These are phyloP conservation scores for Panthera uncia DNA, from an alignment of 2,113 vertebrate genomes.

Conservation along the genomic window DNA sequence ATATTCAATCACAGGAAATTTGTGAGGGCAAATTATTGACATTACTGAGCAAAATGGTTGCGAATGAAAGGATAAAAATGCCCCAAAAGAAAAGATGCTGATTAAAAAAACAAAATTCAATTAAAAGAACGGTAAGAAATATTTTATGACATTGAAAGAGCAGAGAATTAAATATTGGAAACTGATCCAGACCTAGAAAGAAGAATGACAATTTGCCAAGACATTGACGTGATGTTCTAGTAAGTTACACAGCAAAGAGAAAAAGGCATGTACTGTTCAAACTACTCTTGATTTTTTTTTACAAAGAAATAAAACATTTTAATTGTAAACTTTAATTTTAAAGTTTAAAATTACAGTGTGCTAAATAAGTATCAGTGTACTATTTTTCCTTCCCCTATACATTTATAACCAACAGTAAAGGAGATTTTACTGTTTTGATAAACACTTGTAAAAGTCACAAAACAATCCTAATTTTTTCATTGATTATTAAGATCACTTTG, in stretches of 20 bases:
- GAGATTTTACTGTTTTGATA: neutral
- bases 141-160: neutral
- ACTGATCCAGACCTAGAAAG: neutral
- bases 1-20: neutral
- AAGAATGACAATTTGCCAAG: neutral
- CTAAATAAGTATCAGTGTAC: neutral
- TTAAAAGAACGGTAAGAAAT: neutral
- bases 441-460: neutral
- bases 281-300: neutral
- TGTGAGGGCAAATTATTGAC: neutral
- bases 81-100: neutral
- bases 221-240: neutral
- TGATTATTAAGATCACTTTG: neutral
- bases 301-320: neutral
- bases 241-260: neutral
- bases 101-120: neutral
- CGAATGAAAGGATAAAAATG: neutral
- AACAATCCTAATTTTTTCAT: neutral
- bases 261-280: neutral
- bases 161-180: neutral
- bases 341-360: neutral
- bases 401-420: neutral
- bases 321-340: neutral
- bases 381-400: neutral
- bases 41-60: neutral